Percentiles rank a stretch among this genome's conserved stretches.
These are phyloP conservation scores for Entosphenus tridentatus DNA, from an alignment of 2,113 vertebrate genomes.

Conservation along the genomic window DNA sequence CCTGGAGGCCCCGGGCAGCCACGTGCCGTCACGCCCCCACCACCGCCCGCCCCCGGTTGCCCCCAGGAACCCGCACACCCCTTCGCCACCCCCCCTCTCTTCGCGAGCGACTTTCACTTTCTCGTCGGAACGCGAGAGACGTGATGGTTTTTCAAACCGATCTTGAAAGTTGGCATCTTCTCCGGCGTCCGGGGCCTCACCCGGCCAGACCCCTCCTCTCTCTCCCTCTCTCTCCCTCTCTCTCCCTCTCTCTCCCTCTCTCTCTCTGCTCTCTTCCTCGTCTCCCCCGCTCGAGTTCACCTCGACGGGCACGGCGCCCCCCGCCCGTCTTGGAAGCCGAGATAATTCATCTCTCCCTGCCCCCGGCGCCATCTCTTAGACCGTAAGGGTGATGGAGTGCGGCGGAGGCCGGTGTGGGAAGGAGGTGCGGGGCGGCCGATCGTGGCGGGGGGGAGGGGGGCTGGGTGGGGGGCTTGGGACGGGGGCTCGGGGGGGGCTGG, in stretches of 20 bases:
- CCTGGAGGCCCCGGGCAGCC: no score
- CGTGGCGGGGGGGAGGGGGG: not conserved
- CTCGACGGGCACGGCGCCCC: not conserved
- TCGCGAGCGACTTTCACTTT: not conserved
- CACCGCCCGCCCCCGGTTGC: not conserved
- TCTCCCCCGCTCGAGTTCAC: not conserved
- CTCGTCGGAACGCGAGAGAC: not conserved
- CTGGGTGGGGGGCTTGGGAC: not conserved
- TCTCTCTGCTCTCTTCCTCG: not conserved
- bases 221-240: not conserved
- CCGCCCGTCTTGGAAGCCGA: not conserved
- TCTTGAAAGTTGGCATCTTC: not conserved
- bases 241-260: constrained; percentile 1
- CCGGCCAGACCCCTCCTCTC: not conserved
- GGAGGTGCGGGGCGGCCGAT: not conserved
- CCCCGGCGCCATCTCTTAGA: no score
- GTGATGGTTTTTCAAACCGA: not conserved
- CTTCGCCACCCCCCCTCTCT: not conserved
- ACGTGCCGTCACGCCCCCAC: no score
- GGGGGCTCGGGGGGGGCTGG: not conserved
- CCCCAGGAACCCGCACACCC: not conserved
- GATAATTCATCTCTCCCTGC: no score
- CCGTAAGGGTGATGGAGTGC: no score
- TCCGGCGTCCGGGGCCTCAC: not conserved
- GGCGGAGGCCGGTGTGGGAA: no score